Evolutionary conservation across 2,888 invertebrate genomes (phyloP).

Genomic region (Trachelus troglodyta): DNA sequence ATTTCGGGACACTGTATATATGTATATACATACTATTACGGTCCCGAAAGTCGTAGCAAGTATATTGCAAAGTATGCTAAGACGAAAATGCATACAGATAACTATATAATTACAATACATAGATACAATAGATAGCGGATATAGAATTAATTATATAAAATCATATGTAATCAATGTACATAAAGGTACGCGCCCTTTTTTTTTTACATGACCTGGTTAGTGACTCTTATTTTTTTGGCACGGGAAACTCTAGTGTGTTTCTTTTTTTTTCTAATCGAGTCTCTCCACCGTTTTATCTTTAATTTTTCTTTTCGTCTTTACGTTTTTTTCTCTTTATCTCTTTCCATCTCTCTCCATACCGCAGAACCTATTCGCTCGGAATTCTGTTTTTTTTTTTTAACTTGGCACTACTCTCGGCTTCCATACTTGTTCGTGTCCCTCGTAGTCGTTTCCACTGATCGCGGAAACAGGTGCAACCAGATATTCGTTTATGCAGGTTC

Average conservation of each 20-base stretch:
- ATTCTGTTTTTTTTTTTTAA: not conserved
- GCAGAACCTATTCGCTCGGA: not conserved
- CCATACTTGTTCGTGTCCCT: not conserved
- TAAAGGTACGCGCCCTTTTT: not conserved
- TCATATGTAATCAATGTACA: not conserved
- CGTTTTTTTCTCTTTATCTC: not conserved
- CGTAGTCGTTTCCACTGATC: not conserved
- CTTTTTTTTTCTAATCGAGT: not conserved
- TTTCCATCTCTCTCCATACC: not conserved
- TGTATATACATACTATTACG: conserved; percentile 8
- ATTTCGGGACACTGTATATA: conserved; percentile 9
- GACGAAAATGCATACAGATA: not conserved
- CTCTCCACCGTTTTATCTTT: not conserved
- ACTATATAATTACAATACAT: not conserved
- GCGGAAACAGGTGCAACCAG: not conserved
- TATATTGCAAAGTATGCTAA: not conserved
- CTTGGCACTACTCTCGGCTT: not conserved
- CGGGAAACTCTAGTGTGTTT: not conserved
- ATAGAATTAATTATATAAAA: not conserved
- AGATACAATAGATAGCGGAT: not conserved
- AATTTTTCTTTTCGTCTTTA: not conserved
- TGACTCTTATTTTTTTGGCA: not conserved
- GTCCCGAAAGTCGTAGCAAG: not conserved
- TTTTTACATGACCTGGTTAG: not conserved
- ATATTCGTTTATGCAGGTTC: not conserved